Evolutionary conservation across 2,888 invertebrate genomes (phyloP).

Genomic region (Sympetrum striolatum): DNA sequence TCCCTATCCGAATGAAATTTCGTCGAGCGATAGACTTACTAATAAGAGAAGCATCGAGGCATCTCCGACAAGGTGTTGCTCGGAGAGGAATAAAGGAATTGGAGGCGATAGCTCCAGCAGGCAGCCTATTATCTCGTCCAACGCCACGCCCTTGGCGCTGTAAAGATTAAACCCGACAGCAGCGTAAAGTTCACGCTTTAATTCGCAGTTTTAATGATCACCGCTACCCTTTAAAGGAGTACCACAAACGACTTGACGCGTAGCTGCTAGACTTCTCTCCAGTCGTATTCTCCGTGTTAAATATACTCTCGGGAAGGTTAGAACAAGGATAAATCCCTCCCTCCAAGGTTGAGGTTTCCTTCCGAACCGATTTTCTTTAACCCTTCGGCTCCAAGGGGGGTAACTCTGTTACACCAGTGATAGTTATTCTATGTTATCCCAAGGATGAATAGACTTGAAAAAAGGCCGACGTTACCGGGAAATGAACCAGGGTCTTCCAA

Average conservation of each 20-base stretch:
- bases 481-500: no score
- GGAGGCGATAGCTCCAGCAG: background rate
- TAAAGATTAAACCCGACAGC: background rate
- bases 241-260: background rate
- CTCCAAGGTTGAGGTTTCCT: background rate
- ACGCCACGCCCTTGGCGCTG: background rate
- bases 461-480: no score
- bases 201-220: background rate
- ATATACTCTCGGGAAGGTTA: background rate
- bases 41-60: background rate
- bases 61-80: background rate
- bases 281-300: background rate
- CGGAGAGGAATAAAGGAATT: background rate
- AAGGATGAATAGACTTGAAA: no score
- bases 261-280: background rate
- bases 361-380: background rate
- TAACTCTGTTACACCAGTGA: no score
- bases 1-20: background rate
- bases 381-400: no score
- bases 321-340: background rate
- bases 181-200: background rate
- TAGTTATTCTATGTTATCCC: no score
- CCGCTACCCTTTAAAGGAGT: background rate
- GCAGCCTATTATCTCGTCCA: background rate
- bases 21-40: background rate